These are phyloP conservation scores for Ataeniobius toweri DNA, from an alignment of 2,797 vertebrate genomes.

Conservation along the genomic window DNA sequence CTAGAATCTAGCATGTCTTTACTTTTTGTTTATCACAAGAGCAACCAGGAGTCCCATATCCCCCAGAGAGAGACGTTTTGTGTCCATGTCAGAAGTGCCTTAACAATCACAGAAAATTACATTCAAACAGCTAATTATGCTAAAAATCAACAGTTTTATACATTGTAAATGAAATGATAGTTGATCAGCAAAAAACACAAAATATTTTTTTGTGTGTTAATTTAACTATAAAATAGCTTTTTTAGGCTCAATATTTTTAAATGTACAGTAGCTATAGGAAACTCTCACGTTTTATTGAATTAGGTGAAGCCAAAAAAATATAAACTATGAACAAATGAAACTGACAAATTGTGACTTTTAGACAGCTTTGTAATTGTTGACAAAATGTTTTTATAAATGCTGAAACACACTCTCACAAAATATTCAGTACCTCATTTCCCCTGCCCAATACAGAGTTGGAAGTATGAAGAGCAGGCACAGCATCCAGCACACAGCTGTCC, in stretches of 20 bases:
- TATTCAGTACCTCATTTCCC: neutral
- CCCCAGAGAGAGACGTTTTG: neutral
- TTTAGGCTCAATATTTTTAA: neutral
- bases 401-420: neutral
- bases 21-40: neutral
- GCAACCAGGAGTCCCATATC: neutral
- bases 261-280: neutral
- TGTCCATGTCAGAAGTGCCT: neutral
- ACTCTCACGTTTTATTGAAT: neutral
- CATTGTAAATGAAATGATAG: neutral
- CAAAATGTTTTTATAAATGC: neutral
- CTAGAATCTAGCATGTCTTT: neutral
- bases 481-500: neutral
- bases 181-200: neutral
- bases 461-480: too few species aligned
- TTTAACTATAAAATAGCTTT: neutral
- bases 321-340: neutral
- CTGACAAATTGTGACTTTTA: neutral
- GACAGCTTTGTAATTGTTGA: too few species aligned
- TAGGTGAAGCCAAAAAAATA: neutral
- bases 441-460: too few species aligned
- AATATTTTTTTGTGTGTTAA: neutral
- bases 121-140: neutral
- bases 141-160: neutral
- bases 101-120: neutral